Percentiles rank a stretch among this genome's conserved stretches.
phyloP scores from a whole-genome alignment of 1,140 invertebrate genomes.

The Drosophila albomicans region DNA sequence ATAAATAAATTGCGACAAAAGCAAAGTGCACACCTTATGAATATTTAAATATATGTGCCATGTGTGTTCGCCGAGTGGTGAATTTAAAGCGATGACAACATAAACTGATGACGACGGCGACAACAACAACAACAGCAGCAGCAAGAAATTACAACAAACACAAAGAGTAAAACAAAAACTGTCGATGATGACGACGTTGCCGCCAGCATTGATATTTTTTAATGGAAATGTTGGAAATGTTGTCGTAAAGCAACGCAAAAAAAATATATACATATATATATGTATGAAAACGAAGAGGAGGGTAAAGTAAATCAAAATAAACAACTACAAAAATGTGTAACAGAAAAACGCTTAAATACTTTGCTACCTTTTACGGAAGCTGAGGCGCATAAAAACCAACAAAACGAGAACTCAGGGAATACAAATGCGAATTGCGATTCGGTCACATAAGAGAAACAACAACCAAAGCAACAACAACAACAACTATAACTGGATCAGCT shows the following conservation, averaged over 20 bases:
- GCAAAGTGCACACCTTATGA: slow-evolving; percentile 79
- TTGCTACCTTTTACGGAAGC: slow-evolving; percentile 77
- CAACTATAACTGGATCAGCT: slow-evolving; percentile 37
- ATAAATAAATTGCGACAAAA: slow-evolving; percentile 76
- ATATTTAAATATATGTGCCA: slow-evolving; percentile 70
- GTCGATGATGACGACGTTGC: slow-evolving; percentile 58
- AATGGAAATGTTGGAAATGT: slow-evolving; percentile 79
- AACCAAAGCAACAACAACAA: slow-evolving; percentile 3
- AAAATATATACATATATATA: neutral
- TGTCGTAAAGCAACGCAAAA: slow-evolving; percentile 48
- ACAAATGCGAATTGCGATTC: slow-evolving; percentile 55
- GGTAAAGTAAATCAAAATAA: slow-evolving; percentile 40
- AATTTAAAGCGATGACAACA: slow-evolving; percentile 81
- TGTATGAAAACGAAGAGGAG: neutral
- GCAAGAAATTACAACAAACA: neutral
- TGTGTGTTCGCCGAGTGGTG: slow-evolving; percentile 48
- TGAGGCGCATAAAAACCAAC: slow-evolving; percentile 49
- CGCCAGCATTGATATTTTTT: slow-evolving; percentile 74
- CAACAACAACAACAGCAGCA: slow-evolving; percentile 42
- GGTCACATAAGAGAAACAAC: slow-evolving; percentile 1
- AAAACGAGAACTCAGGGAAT: slow-evolving; percentile 57
- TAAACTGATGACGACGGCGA: slow-evolving; percentile 78
- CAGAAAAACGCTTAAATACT: slow-evolving; percentile 76
- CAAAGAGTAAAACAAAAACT: slow-evolving; percentile 20
- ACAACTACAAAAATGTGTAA: slow-evolving; percentile 59